Base-by-base conservation (phyloP, 2,113 vertebrate species). In the Stegostoma tigrinum region DNA sequence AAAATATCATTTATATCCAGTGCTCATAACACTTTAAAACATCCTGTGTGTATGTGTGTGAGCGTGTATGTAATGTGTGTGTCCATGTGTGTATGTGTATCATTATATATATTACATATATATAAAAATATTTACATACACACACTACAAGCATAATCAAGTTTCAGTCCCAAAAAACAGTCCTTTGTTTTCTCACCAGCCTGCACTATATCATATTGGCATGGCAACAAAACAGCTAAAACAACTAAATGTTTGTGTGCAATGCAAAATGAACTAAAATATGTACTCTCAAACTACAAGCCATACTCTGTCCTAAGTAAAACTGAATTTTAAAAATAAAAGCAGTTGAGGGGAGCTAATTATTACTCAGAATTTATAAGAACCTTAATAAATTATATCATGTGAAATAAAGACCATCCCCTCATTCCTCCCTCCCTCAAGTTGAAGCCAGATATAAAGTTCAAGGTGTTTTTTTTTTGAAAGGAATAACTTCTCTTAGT, bases 1-100 rank as follows among this genome's bases (percentile, higher is more conserved):
- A 98, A 99, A 99, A 99, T 99, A 99, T 98, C 98, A 99, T 99
- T 99, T 98, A 98, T 99, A 99, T 99, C 99, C 99, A 99, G 99
- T 99, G 99, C 98, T 99, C 99, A 98, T 98, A 99, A 99, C 99
- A 99, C 99, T 99, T 98, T 80, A 66, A 95, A 86, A 86, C 75
- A 95, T 95, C 95, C 70, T 95, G 91, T 94, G 67, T 94, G 91
- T 94, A 38, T 95, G 23, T 72, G 67, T 95, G 67, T 95, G 93
- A 67, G 66, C 42, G 42, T 95, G 93, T 95, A n/a, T 66, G 55
- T 38, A 61, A 34, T 61, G n/a, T 68, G n/a, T 94, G 10, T 52
- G 27, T 95, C 67, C 68, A 24, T 95, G 93, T 95, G 67, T 48
- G 67, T 72, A 15, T 95, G 93, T 70, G 42, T 68, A 27, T 94